Evolutionary conservation across 53 echinoderm and acorn worm species (phyloP), one percentile per base, ranked within the genome.

Genomic region (Echinarachnius parma): DNA sequence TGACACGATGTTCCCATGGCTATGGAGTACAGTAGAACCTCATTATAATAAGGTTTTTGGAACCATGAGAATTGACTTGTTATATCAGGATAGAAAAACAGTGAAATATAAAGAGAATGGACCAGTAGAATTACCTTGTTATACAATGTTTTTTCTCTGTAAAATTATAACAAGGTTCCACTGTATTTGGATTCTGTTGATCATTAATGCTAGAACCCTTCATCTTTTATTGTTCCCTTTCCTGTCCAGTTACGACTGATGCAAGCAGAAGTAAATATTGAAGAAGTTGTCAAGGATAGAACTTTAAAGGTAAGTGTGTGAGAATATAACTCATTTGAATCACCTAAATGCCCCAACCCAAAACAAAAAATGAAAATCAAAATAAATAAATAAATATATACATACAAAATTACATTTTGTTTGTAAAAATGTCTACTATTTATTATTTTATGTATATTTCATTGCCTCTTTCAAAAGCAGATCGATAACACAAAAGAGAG

Each of bases 281-380:
- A 95, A 79, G 95, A 95, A 64, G 91, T 95, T 79, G 91, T 95
- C 23, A 84, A 82, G 59, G 95, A 95, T 37, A 84, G 95, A 82
- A 84, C 80, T 77, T 69, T 87, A 35, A 95, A 91, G 82, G 95
- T 91, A 77, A 22, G 62, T 62, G 7, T 39, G 7, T 13, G 13
- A 39, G 7, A 39, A 39, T 39, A 9, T 13, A 39, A 39, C 13
- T 39, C 39, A 39, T 9, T 39, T 39, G 7, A 39, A 39, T 37
- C 30, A 20, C 23, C 25, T 18, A 16, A 15, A 16, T 55, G 21
- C 36, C 21, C 34, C 14, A n/a, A n/a, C n/a, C n/a, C 21, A 19
- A 11, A 25, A 15, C 7, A 0, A 16, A 28, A 16, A 30, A 1
- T 16, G 7, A 30, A 31, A n/a, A n/a, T n/a, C 39, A 39, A 39